phyloP scores from a whole-genome alignment of 2,888 invertebrate genomes.

The Stenoptilia bipunctidactyla region DNA sequence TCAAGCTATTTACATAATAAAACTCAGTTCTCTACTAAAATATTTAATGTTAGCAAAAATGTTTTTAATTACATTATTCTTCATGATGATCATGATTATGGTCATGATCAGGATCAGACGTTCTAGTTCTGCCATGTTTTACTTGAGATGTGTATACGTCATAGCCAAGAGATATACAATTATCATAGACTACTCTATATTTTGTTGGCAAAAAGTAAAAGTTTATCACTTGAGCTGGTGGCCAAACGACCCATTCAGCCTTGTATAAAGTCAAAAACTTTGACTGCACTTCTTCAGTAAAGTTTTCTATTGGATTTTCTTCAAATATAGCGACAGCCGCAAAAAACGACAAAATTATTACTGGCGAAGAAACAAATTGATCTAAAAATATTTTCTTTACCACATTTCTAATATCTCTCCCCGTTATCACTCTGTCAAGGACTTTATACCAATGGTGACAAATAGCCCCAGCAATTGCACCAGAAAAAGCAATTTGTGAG shows the following conservation, averaged over 20 bases:
- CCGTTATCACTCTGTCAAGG: conserved; percentile 80
- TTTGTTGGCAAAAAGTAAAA: conserved; percentile 87
- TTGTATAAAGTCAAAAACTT: conserved; percentile 85
- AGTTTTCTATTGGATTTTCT: conserved; percentile 68
- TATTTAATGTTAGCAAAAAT: too few species aligned
- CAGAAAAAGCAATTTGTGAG: conserved; percentile 82
- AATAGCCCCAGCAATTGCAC: conserved; percentile 81
- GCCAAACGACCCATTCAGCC: conserved; percentile 95
- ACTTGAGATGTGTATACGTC: conserved; percentile 88
- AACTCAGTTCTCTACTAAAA: conserved; percentile 10
- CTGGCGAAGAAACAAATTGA: conserved; percentile 86
- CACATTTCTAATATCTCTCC: conserved; percentile 74
- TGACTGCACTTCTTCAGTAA: conserved; percentile 75
- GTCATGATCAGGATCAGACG: too few species aligned
- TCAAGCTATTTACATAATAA: conserved; percentile 4
- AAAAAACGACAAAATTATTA: conserved; percentile 84
- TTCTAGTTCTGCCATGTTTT: conserved; percentile 62
- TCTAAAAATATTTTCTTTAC: conserved; percentile 85
- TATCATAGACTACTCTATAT: conserved; percentile 90
- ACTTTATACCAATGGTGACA: conserved; percentile 90
- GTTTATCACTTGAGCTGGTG: conserved; percentile 92
- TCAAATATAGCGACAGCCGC: conserved; percentile 81
- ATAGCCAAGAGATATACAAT: conserved; percentile 85
- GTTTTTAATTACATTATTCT: too few species aligned
- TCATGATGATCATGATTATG: too few species aligned